Evolutionary conservation across 2,888 invertebrate species (phyloP), one percentile per base, ranked within the genome.

Genomic region (Drosophila neoperkinsi): DNA sequence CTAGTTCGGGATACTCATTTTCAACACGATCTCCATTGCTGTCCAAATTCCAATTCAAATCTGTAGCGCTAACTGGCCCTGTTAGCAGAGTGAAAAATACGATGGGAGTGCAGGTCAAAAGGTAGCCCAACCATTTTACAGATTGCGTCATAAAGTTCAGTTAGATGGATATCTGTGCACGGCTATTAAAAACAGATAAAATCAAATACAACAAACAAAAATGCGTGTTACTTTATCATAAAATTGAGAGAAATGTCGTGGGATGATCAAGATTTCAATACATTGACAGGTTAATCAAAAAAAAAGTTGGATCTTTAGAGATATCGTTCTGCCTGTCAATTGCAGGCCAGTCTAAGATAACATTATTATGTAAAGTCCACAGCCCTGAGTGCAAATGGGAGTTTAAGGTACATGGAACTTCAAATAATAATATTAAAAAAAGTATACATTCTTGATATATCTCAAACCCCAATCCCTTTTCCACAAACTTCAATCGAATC

Each of bases 1-100:
- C 6, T 18, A 60, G 56, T 10, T 51, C 56, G 31, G 52, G n/a
- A 25, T 36, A 2, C 49, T 60, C 59, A 31, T 67, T 55, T 1
- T 51, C 21, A 6, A 50, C 28, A 13, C 25, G 52, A 33, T 57
- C 30, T 30, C 18, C 52, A 16, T 13, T 11, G 21, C 4, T 11
- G 5, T 7, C 13, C 25, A 16, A 33, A 3, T 38, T 18, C 4
- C 9, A 38, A 38, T 18, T 38, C 3, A 18, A 4, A 21, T 4
- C 4, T 7, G 16, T 2, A 7, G 58, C 25, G 10, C 4, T 4
- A 3, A 25, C 18, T 18, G 18, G 25, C 4, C 18, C 3, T 9
- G 43, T 4, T 34, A 18, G 4, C 9, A 46, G 11, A 10, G 18
- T 10, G 18, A 46, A 6, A 10, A 58, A 16, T 21, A 46, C 21